Base-by-base conservation (phyloP, 2,113 vertebrate species). In the Meles meles region DNA sequence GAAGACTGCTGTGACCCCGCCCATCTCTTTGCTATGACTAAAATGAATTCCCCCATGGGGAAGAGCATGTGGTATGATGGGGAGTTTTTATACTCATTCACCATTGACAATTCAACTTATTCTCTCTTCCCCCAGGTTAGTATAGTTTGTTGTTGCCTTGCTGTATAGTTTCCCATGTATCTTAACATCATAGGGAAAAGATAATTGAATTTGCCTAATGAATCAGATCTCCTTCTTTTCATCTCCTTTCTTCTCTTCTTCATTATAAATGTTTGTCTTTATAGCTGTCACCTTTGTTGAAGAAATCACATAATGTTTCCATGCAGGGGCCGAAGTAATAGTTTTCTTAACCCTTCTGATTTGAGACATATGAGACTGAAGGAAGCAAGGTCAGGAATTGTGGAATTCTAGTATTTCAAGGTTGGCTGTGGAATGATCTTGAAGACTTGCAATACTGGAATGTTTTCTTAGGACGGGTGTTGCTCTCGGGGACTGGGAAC, bases 11-110 rank as follows among this genome's bases (percentile, higher is more conserved):
- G 99, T 12, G 98, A 99, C 79, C 99, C 99, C 0, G 97, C 97
- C 88, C 99, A 98, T 95, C 99, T 99, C 98, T 99, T 99, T 97
- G 99, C 99, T 0, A 99, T 99, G 97, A 99, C 99, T 37, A 99
- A 99, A 98, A 97, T 98, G 96, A 99, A 99, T 97, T 99, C 99
- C 0, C 99, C 99, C 0, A 98, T 99, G 98, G 99, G 99, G 81
- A 99, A 99, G 95, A 99, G 99, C 85, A 98, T 99, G 98, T 99
- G 99, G 99, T 99, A 99, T 37, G 99, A 99, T 0, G 99, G 99
- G 15, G 99, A 99, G 97, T 98, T 99, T 93, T 99, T 99, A 77
- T 99, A 99, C 98, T 99, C 99, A 7, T 99, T 99, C 98, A 99
- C 99, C 7, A 99, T 99, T 95, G 99, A 99, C 98, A 99, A 99